These are phyloP conservation scores for Octopus bimaculoides DNA, from an alignment of 1,140 invertebrate species.

Conservation along the genomic window DNA sequence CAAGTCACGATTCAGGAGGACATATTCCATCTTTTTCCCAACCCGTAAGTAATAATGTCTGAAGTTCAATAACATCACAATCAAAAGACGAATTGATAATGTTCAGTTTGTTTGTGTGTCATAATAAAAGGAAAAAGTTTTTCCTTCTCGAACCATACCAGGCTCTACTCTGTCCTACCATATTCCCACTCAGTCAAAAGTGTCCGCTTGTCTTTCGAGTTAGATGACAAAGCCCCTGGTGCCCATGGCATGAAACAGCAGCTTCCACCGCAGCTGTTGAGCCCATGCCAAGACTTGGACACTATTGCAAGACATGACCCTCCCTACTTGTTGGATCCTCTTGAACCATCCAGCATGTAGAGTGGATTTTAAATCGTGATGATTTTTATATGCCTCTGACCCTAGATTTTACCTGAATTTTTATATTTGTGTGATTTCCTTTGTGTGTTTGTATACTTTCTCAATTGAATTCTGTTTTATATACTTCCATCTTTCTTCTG, in stretches of 20 bases:
- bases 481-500: background rate
- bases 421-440: slow-evolving; percentile 39
- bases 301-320: too few relatives aligned
- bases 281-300: too few relatives aligned
- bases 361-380: background rate
- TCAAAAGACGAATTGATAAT: background rate
- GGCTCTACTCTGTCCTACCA: too few relatives aligned
- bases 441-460: slow-evolving; percentile 39
- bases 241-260: too few relatives aligned
- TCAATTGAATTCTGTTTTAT: slow-evolving; percentile 45
- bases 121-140: background rate
- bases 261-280: too few relatives aligned
- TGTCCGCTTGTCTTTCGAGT: too few relatives aligned
- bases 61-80: background rate
- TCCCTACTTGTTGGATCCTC: too few relatives aligned
- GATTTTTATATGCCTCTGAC: background rate
- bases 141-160: background rate
- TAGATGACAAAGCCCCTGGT: too few relatives aligned
- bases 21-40: slow-evolving; percentile 22
- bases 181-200: too few relatives aligned
- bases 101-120: background rate
- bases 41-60: slow-evolving; percentile 16
- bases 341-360: too few relatives aligned
- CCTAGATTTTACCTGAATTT: too few relatives aligned
- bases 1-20: slow-evolving; percentile 57